Percentiles rank a stretch among this genome's conserved stretches.
Conservation (phyloP, 2,888 invertebrate genomes). For the Serripes groenlandicus region DNA sequence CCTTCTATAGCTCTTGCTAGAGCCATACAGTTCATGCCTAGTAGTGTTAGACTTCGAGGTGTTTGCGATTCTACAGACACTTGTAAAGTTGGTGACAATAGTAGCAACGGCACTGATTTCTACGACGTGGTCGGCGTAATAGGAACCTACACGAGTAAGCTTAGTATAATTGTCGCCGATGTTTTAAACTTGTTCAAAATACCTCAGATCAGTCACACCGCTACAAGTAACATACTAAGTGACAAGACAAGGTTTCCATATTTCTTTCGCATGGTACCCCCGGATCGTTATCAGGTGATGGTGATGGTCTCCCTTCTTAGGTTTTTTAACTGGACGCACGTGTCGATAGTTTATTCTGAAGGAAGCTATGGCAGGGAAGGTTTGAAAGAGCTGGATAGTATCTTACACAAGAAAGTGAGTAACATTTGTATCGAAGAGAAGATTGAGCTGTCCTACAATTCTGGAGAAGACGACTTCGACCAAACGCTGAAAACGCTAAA, state of each 20-base stretch:
- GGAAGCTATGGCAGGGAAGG: conserved; percentile 87
- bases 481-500: conserved; percentile 34
- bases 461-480: conserved; percentile 26
- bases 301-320: conserved; percentile 75
- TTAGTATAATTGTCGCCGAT: conserved; percentile 78
- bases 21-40: conserved; percentile 75
- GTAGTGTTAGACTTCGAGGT: conserved; percentile 26
- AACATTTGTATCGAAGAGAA: conserved; percentile 76
- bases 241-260: conserved; percentile 79
- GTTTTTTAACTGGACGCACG: conserved; percentile 91
- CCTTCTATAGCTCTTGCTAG: conserved; percentile 70
- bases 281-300: conserved; percentile 79
- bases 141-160: conserved; percentile 79
- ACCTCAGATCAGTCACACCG: conserved; percentile 80
- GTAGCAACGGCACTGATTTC: conserved; percentile 33
- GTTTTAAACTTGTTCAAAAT: conserved; percentile 77
- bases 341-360: conserved; percentile 92
- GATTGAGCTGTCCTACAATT: conserved; percentile 60
- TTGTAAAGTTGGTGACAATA: background rate
- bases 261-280: conserved; percentile 82
- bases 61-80: background rate
- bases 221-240: conserved; percentile 80
- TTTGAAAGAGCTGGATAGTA: conserved; percentile 63
- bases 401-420: conserved; percentile 26
- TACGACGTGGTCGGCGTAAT: conserved; percentile 81